Base-by-base conservation (phyloP, 2,888 invertebrate genomes). In the Cataglyphis livida region DNA sequence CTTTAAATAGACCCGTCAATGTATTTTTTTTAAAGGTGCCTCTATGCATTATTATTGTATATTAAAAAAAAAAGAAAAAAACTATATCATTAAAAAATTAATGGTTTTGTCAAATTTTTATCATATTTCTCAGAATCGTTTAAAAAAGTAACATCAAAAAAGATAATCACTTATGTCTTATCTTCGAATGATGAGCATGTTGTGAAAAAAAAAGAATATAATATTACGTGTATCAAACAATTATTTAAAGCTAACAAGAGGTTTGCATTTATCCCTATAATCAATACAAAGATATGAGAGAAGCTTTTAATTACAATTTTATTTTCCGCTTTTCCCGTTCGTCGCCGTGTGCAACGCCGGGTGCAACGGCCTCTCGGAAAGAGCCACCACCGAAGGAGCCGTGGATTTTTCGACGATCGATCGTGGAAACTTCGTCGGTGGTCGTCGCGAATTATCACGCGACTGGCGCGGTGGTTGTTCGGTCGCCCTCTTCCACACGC, bases 401-500 rank as follows among this genome's bases (percentile, higher is more conserved):
- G 78, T 59, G 64, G 82, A 88, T 91, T 91, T 90, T 85, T 85
- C 89, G 86, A 87, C 84, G 82, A 91, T 91, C 90, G 90, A 90
- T 86, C 87, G 87, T 85, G 89, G 88, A 91, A 90, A 90, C 90
- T 88, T 88, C 87, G 81, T 87, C 85, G 86, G 87, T 87, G 87
- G 83, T 84, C 86, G 85, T 83, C 79, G 84, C 78, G 84, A 89
- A 89, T 85, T 89, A 90, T 90, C 90, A 90, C 90, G 88, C 90
- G 87, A 88, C 88, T 84, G 84, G 68, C 82, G 71, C 44, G 65
- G 73, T 81, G 88, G 84, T 85, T 84, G 75, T n/a, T 51, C 51
- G 54, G 59, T 82, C 85, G 76, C 70, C 73, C 71, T 75, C 81
- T 66, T 78, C 82, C 83, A 82, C 91, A 91, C 90, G 90, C 90